Percentiles rank a stretch among this genome's conserved stretches.
Conservation (phyloP, 2,113 vertebrate genomes). For the Lathamus discolor region DNA sequence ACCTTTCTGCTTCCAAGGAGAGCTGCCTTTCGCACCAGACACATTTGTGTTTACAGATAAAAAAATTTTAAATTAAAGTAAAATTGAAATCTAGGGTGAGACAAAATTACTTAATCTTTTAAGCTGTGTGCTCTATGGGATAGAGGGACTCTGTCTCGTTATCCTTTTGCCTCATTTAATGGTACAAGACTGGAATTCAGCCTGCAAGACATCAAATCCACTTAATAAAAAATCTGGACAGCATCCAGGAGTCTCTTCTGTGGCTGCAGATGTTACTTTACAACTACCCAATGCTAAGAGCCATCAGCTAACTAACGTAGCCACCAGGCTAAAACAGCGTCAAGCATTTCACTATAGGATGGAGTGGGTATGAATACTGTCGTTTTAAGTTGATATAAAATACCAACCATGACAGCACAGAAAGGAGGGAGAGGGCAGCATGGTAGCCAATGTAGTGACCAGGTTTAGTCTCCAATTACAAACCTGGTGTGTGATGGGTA, state of each 20-base stretch:
- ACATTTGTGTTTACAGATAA: conserved; percentile 21
- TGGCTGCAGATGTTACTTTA: conserved; percentile 4
- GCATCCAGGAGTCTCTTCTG: neutral
- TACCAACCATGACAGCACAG: neutral
- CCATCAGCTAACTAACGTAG: neutral
- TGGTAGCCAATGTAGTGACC: accelerated
- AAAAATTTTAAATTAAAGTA: neutral
- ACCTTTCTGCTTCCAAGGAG: neutral
- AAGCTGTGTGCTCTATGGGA: neutral
- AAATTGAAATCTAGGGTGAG: conserved; percentile 28
- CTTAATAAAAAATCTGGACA: conserved; percentile 27
- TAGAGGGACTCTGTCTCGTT: conserved; percentile 11
- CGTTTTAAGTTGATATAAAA: neutral
- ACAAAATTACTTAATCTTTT: conserved; percentile 54
- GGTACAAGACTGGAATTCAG: conserved; percentile 28
- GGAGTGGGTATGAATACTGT: neutral
- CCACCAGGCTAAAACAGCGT: neutral
- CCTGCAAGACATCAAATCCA: conserved; percentile 36
- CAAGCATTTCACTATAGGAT: neutral
- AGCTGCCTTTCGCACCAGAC: neutral
- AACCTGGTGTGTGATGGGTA: neutral
- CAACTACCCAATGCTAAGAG: neutral
- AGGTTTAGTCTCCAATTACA: neutral
- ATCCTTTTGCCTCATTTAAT: conserved; percentile 39
- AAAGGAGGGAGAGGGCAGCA: neutral